Base-by-base conservation (phyloP, 2,888 invertebrate genomes). In the Mythimna ferrago region DNA sequence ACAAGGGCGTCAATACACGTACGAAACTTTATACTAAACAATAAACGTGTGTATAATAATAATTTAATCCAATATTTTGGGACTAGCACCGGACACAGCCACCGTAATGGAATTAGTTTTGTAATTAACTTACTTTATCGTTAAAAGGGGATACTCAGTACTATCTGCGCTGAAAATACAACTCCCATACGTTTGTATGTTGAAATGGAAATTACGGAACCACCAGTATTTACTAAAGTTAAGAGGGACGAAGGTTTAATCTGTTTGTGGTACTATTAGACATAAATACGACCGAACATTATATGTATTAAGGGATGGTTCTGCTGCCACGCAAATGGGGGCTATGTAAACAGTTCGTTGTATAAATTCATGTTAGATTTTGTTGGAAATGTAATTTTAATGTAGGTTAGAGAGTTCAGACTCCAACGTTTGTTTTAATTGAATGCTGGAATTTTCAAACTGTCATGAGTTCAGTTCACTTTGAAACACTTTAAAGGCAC, bases 111-210 rank as follows among this genome's bases (percentile, higher is more conserved):
- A 92, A 93, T 92, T 93, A 93, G 93, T 93, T 93, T 89, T 73
- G 89, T 92, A 92, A 93, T 93, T 92, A 92, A 93, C 88, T 93
- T 91, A 91, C 90, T 92, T 92, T 90, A 91, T 92, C 88, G 89
- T 88, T 90, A 89, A 91, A 93, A 92, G 90, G 92, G 94, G 89
- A 87, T 88, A 82, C 81, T 87, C 86, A 84, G 83, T 83, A 89
- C 86, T 91, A 90, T 90, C 88, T 87, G 89, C 48, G 87, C 85
- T 89, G 88, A 89, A 90, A 92, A 93, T 92, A 91, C 92, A 88
- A 90, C 89, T 90, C 91, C 88, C 86, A 79, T 88, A 86, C 86
- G 78, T 88, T 86, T 87, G 84, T 86, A 83, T 82, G 86, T 82
- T 79, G 80, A 86, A 86, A 84, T 86, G 78, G 78, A 86, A 86